Base-by-base conservation (phyloP, 2,113 vertebrate species). In the Trochalopteron elliotii region DNA sequence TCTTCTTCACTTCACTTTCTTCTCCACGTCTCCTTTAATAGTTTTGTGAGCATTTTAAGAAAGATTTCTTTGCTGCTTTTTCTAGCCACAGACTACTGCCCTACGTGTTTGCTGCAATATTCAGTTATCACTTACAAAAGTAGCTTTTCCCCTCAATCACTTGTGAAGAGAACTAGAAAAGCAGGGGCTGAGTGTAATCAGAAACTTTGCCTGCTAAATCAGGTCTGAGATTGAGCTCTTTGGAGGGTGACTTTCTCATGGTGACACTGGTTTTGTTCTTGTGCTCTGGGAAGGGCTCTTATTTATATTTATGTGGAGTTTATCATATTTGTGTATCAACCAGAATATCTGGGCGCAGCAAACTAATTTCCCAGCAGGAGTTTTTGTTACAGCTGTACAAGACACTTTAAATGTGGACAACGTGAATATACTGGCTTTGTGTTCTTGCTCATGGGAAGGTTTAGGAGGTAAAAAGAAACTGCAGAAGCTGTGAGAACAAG, bases 121-220 rank as follows among this genome's bases (percentile, higher is more conserved):
- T 93, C 55, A 63, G 56, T 78, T 90, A 55, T 71, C 60, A 25
- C 81, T 94, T 87, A 44, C 61, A 84, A 56, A 95, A 94, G 84
- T 57, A 50, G 52, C 71, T 76, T 95, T 96, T 85, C 45, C 52
- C 68, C 71, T 80, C 63, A 52, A 33, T 96, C 79, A 52, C 44
- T 93, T 89, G 50, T 59, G 60, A 82, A 40, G 45, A 89, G 81
- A 90, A 40, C 78, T 92, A 90, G 55, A 70, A 83, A 95, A 89
- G 50, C 35, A 50, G 44, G 88, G 85, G 57, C 79, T 89, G 49
- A 63, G 56, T 67, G 76, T 89, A 78, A 85, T 91, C 55, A 42
- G 84, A 88, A 92, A 89, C 79, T 90, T 94, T 70, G 50, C 82
- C 92, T 55, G 79, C 40, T 90, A 81, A 90, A 78, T 81, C 76